Evolutionary conservation across 2,888 invertebrate species (phyloP), one percentile per base, ranked within the genome.

Genomic region (Melinopterus prodromus): DNA sequence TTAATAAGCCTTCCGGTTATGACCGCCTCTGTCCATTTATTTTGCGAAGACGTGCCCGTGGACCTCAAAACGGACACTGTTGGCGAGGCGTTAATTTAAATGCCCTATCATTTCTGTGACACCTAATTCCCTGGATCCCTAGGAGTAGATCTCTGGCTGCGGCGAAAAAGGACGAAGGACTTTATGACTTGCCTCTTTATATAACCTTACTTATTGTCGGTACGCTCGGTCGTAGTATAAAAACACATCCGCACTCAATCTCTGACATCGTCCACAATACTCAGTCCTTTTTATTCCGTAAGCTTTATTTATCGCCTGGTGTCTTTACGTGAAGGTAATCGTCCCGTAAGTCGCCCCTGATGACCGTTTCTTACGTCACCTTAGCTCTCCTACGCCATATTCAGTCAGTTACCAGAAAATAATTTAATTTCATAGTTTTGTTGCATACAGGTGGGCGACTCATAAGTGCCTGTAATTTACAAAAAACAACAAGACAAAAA

Each of bases 71-170:
- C 53, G 53, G 53, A 53, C 53, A 53, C 53, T 53, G 53, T 12
- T 12, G 53, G 7, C 53, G 53, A 6, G 12, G 12, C 53, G 53
- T 53, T 53, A 53, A 53, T 53, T 53, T 53, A 53, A 53, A 53
- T 53, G 53, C 53, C 53, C 53, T 53, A 53, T 53, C 53, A 53
- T 53, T 53, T 53, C 53, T 53, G 53, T 53, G 53, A 53, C 53
- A 53, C 53, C 53, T 53, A 53, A 53, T 53, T 53, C 53, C 53
- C 53, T 9, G 53, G 53, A 53, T 53, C 53, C 26, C 53, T 53
- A 7, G 53, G 53, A 53, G 53, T 53, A 12, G 53, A 53, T 53
- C 53, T 53, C 7, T 12, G 53, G 53, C 9, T 53, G 53, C 53
- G 9, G 53, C 53, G 12, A 53, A 53, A 53, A 53, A 53, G 53